phyloP scores from a whole-genome alignment of 2,797 vertebrate genomes.

The Calcarius lapponicus region DNA sequence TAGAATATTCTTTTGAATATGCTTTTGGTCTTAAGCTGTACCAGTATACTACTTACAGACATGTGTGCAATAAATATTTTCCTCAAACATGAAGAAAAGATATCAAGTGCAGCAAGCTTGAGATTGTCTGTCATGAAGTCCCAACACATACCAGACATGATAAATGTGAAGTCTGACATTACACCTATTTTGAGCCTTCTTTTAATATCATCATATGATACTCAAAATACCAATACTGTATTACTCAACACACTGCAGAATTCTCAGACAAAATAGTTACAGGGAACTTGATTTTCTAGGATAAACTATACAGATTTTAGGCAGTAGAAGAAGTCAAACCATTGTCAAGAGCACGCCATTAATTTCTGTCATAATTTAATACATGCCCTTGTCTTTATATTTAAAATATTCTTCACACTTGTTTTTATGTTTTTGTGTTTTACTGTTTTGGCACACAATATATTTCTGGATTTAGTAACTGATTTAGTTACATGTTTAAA shows the following conservation, averaged over 20 bases:
- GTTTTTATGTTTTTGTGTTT: neutral
- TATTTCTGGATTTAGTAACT: neutral
- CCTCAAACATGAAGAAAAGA: neutral
- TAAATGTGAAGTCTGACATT: neutral
- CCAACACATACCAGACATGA: neutral
- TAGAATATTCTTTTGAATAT: neutral
- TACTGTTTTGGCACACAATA: neutral
- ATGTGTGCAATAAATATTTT: neutral
- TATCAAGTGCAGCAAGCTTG: neutral
- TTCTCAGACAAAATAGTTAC: neutral
- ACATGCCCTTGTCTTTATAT: neutral
- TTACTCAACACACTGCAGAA: neutral
- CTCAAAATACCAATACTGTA: neutral
- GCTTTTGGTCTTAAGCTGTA: neutral
- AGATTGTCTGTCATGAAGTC: neutral
- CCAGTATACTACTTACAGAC: neutral
- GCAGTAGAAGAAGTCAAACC: neutral
- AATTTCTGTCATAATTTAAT: neutral
- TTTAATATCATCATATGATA: neutral
- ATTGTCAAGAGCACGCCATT: neutral
- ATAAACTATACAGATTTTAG: neutral
- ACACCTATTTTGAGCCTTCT: neutral
- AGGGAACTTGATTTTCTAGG: neutral
- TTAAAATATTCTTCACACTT: neutral
- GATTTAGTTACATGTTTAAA: neutral